Evolutionary conservation across 2,888 invertebrate species (phyloP).

Genomic region (Pristionchus maxplancki): DNA sequence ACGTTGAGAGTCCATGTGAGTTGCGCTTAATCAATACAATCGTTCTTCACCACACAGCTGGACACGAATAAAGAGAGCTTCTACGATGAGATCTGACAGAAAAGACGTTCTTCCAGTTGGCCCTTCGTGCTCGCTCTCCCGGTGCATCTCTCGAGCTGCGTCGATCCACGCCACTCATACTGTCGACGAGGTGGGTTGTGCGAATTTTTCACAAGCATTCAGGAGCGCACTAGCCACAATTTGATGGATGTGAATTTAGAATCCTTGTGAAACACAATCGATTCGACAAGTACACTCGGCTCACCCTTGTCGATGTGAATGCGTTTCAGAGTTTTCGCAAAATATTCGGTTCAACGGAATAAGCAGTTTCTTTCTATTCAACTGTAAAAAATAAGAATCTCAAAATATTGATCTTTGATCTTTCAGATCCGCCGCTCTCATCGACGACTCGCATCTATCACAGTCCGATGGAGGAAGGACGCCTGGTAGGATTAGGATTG

Average conservation of each 20-base stretch:
- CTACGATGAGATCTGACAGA: no score
- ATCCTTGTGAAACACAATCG: no score
- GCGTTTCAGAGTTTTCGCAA: no score
- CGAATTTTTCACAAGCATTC: no score
- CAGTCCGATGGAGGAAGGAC: neutral
- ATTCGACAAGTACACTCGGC: no score
- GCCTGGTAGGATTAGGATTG: neutral
- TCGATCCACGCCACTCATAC: conserved; percentile 33
- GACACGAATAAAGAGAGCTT: neutral
- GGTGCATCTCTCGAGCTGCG: conserved; percentile 35
- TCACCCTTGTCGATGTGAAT: no score
- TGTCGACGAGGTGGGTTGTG: conserved; percentile 40
- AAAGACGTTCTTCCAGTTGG: conserved; percentile 1
- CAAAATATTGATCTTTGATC: neutral
- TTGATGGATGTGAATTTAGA: no score
- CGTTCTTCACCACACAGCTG: no score
- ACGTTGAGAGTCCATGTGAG: conserved; percentile 20
- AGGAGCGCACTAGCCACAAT: no score
- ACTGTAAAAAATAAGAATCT: neutral
- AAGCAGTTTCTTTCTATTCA: no score
- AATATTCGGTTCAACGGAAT: no score
- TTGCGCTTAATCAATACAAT: neutral
- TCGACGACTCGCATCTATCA: conserved; percentile 36
- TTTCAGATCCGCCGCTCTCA: conserved; percentile 28
- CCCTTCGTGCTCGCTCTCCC: conserved; percentile 34